Base-by-base conservation (phyloP, 2,113 vertebrate genomes). In the Sardina pilchardus region DNA sequence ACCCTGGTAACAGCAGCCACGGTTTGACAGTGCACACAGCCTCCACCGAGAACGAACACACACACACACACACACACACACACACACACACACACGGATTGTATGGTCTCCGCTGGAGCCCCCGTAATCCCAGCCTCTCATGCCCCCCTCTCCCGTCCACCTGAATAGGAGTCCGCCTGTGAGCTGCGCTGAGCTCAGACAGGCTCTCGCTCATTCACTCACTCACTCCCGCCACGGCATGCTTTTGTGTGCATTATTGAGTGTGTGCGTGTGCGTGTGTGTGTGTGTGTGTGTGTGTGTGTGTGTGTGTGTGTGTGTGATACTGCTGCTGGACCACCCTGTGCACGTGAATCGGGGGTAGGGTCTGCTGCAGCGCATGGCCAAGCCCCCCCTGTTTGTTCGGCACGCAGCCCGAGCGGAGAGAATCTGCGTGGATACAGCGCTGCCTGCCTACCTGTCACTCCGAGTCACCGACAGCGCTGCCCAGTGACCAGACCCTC, bases 401-500 rank as follows among this genome's bases (percentile, higher is more conserved):
- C 67, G 30, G 30, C 67, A 36, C 67, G 30, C 30, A 75, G 30
- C 30, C 67, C 16, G 6, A 81, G 82, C 78, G 26, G 71, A 67
- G 71, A 67, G 67, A 75, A 87, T 87, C 87, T 90, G 87, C 85
- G 86, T 84, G 85, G 82, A 50, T 84, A 86, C 87, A 86, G 85
- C 12, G 30, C n/a, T 34, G 84, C n/a, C 82, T 85, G 45, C n/a
- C 63, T 71, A 26, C n/a, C 67, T 75, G 67, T 75, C 67, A 75
- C 82, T 21, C 24, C 47, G 75, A 89, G 86, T 91, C 88, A 91
- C 84, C 86, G 84, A 88, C 81, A 89, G 87, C 16, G 87, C 88
- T 90, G 88, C 88, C 90, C 89, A 88, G 83, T 90, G 90, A 92
- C 84, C 88, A 85, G 91, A 89, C 86, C 85, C 1, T 2, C 89